phyloP scores from a whole-genome alignment of 1,140 invertebrate species.

The Zaprionus taronus region DNA sequence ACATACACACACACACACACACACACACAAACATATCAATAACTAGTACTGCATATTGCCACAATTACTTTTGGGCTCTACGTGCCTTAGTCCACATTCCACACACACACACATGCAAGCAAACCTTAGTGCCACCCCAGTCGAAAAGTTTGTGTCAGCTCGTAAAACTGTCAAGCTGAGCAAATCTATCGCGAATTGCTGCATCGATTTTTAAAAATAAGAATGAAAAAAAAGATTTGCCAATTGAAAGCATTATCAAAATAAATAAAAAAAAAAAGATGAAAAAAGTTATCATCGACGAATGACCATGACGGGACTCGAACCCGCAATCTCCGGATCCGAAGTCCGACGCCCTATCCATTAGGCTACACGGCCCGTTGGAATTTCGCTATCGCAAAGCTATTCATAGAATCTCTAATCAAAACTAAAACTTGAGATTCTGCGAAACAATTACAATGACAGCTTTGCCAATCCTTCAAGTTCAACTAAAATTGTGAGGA shows the following conservation, averaged over 20 bases:
- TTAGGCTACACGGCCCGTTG: slow-evolving; percentile 25
- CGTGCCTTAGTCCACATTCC: slow-evolving; percentile 30
- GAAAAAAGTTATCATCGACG: slow-evolving; percentile 9
- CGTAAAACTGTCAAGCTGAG: slow-evolving; percentile 3
- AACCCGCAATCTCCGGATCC: slow-evolving; percentile 33
- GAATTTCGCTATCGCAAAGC: neutral
- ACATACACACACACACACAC: slow-evolving; percentile 30
- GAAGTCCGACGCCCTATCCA: slow-evolving; percentile 24
- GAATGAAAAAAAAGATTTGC: neutral
- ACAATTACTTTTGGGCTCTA: slow-evolving; percentile 51
- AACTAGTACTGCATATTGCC: slow-evolving; percentile 49
- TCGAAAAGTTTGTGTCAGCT: neutral
- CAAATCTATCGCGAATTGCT: slow-evolving; percentile 2
- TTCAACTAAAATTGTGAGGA: no score
- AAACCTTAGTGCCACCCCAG: no score
- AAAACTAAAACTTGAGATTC: neutral
- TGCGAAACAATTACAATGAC: neutral
- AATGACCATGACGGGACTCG: slow-evolving; percentile 32
- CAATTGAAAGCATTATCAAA: neutral
- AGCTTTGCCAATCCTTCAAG: no score
- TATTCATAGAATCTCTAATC: neutral
- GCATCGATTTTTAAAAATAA: neutral
- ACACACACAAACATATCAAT: slow-evolving; percentile 48
- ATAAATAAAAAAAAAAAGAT: slow-evolving; percentile 28
- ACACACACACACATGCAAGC: neutral